A percentile compares a stretch with the other conserved stretches of the same genome.
These are phyloP conservation scores for Paracyclopina nana DNA, from an alignment of 1,140 invertebrate genomes.

Conservation along the genomic window DNA sequence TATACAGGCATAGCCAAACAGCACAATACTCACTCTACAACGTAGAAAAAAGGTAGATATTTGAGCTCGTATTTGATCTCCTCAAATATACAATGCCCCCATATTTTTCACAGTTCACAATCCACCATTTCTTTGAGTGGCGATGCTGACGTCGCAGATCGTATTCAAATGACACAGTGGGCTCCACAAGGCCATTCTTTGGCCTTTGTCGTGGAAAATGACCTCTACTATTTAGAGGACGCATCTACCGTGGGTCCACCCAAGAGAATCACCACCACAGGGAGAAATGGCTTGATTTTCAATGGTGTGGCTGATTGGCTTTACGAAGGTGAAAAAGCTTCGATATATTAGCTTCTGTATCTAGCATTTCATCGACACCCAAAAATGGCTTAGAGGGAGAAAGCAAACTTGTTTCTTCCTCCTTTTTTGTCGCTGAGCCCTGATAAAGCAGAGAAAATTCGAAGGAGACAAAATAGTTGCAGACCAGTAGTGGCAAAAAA, in stretches of 20 bases:
- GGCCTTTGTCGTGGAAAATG: slow-evolving; percentile 13
- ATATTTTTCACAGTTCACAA: not conserved
- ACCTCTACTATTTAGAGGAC: slow-evolving; percentile 24
- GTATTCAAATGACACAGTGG: slow-evolving; percentile 16
- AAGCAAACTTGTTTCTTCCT: too few relatives aligned
- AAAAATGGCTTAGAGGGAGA: slow-evolving; percentile 18
- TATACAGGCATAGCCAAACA: slow-evolving; percentile 34
- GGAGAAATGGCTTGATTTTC: slow-evolving; percentile 40
- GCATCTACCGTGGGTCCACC: slow-evolving; percentile 28
- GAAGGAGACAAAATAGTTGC: too few relatives aligned
- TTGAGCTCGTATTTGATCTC: not conserved
- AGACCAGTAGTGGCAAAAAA: too few relatives aligned
- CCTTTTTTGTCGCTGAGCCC: too few relatives aligned
- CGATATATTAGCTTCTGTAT: slow-evolving; percentile 11
- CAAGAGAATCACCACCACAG: slow-evolving; percentile 40
- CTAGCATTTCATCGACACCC: not conserved
- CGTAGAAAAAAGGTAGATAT: slow-evolving; percentile 43
- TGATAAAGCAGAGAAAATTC: too few relatives aligned
- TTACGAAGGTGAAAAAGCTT: slow-evolving; percentile 46
- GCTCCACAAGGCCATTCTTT: slow-evolving; percentile 16
- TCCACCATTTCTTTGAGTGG: not conserved
- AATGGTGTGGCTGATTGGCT: slow-evolving; percentile 63
- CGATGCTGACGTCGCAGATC: not conserved
- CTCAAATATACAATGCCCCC: not conserved
- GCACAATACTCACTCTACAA: slow-evolving; percentile 53